Evolutionary conservation across 2,797 vertebrate genomes (phyloP).

Genomic region (Hydrolagus colliei): DNA sequence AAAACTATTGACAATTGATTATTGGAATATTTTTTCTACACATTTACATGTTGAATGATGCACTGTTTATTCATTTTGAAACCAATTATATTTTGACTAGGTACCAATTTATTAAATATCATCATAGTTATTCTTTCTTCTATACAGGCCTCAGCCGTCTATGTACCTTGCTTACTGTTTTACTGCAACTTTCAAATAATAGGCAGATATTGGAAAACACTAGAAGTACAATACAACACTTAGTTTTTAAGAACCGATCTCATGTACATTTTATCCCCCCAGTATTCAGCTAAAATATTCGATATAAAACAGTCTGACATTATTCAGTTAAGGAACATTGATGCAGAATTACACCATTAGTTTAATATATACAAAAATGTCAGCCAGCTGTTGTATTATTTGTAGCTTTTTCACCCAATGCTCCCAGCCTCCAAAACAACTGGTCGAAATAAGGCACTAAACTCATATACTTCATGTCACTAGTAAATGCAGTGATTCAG

Average conservation of each 20-base stretch:
- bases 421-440: background rate
- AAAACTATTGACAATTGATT: background rate
- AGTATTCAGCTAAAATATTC: background rate
- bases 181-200: background rate
- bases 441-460: background rate
- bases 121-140: too few species aligned
- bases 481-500: background rate
- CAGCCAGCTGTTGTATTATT: background rate
- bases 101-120: background rate
- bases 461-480: background rate
- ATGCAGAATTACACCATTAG: background rate
- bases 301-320: background rate
- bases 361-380: background rate
- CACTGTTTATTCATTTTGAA: background rate
- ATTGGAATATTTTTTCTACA: background rate
- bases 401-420: constrained; percentile 4
- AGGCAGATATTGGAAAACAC: too few species aligned
- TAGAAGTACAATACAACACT: background rate
- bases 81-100: constrained; percentile 11
- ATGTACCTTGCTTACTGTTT: too few species aligned
- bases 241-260: background rate
- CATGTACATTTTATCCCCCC: too few species aligned
- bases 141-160: background rate
- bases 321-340: background rate
- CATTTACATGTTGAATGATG: background rate